Base-by-base conservation (phyloP, 2,113 vertebrate species). In the Otolemur garnettii region DNA sequence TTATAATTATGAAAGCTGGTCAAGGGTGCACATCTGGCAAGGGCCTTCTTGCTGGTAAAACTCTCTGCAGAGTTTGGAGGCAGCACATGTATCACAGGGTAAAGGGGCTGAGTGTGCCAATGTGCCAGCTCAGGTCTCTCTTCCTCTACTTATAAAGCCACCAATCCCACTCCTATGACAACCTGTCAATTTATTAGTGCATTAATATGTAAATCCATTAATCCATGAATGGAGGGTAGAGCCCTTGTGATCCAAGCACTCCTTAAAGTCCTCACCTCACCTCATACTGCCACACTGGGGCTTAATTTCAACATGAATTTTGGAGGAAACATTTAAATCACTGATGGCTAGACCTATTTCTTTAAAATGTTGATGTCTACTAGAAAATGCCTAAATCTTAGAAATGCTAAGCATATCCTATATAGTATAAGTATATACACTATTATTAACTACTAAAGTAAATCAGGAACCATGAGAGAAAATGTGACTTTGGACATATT, bases 371-470 rank as follows among this genome's bases (percentile, higher is more conserved):
- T 90, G 28, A 45, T 64, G 55, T 53, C 68, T 83, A 1, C 45
- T 74, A 53, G 57, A 72, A 94, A 83, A 84, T 53, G 30, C 3
- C 3, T 42, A 80, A 71, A 57, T 68, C n/a, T 87, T 53, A 87
- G 26, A 55, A 53, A 69, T 66, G 53, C 38, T 77, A 62, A 87
- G 21, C 42, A 78, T 45, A 83, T 42, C 64, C 13, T 7, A 13
- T 28, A 50, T 64, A 64, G 62, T 64, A 5, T 64, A 64, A 64
- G 45, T 50, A 28, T 26, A 1, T 42, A n/a, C 17, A 4, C 33
- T 83, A 22, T 89, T 71, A 89, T 26, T 93, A 79, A 89, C 66
- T 69, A n/a, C 33, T n/a, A 89, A 50, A 72, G n/a, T 33, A 82
- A 89, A 86, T 38, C 18, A 59, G 33, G 17, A 75, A 3, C 50